Conservation (phyloP, 2,113 vertebrate species). For the Okapia johnstoni region DNA sequence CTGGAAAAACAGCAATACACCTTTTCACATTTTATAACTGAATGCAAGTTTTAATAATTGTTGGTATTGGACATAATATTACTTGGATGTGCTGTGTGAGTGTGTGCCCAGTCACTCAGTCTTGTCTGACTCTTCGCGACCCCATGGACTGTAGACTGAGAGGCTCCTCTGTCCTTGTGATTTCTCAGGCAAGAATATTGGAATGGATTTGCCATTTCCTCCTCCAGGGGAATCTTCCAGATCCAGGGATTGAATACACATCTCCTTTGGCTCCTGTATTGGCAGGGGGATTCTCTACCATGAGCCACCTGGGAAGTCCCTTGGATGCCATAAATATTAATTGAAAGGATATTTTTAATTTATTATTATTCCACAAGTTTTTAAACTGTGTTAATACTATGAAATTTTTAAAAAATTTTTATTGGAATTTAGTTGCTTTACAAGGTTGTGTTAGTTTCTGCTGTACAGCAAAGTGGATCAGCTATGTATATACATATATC, state of each 20-base stretch:
- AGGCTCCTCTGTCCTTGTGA: neutral
- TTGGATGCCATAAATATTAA: neutral
- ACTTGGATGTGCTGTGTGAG: neutral
- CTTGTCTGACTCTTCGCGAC: fast-evolving
- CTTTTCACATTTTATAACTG: neutral
- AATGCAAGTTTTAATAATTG: neutral
- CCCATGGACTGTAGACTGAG: neutral
- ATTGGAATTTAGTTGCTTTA: neutral
- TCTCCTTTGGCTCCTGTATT: neutral
- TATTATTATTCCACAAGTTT: neutral
- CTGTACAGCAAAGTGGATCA: neutral
- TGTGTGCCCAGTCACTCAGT: fast-evolving
- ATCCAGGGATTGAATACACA: neutral
- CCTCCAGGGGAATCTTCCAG: neutral
- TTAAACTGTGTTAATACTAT: neutral
- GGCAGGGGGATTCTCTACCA: neutral
- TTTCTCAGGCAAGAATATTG: neutral
- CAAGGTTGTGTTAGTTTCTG: neutral
- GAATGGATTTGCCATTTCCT: neutral
- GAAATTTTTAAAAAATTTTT: too few species aligned
- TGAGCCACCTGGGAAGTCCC: neutral
- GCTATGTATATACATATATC: neutral
- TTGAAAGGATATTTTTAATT: neutral
- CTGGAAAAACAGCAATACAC: neutral
- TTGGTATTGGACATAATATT: neutral